Conservation (phyloP, 2,113 vertebrate species). For the Cyphomyrus discorhynchus region DNA sequence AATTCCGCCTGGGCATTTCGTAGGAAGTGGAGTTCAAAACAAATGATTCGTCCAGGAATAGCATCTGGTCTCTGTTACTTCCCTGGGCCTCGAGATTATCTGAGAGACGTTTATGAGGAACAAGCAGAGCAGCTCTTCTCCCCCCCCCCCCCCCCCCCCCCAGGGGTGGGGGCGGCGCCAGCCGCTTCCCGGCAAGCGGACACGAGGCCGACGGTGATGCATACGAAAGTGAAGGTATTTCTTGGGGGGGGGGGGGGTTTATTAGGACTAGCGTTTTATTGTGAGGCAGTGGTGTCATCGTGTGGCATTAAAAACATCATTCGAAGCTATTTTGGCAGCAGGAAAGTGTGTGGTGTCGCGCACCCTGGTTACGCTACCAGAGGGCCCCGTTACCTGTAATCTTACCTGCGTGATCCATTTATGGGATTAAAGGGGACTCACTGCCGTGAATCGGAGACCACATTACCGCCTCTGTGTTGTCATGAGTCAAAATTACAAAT, state of each 20-base stretch:
- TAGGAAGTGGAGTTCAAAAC: slow-evolving; percentile 3
- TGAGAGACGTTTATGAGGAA: neutral
- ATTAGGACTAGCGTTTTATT: neutral
- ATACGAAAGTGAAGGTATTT: neutral
- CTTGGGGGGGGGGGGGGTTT: neutral
- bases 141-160: too few species aligned
- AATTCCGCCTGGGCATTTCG: neutral
- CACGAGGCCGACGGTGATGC: neutral
- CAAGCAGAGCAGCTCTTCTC: neutral
- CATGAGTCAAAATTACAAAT: slow-evolving; percentile 11
- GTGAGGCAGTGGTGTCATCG: neutral
- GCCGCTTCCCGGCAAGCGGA: neutral
- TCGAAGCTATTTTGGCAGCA: neutral
- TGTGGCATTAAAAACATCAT: neutral
- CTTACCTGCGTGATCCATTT: slow-evolving; percentile 3
- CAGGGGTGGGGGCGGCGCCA: neutral
- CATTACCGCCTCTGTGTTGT: neutral
- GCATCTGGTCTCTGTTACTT: neutral
- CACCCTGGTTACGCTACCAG: neutral
- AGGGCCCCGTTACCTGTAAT: neutral
- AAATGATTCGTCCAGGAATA: slow-evolving; percentile 10
- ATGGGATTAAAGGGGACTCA: neutral
- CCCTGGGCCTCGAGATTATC: neutral
- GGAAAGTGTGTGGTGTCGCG: neutral
- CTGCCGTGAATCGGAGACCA: neutral